Percentiles rank a stretch among this genome's conserved stretches.
Conservation (phyloP, 2,888 invertebrate genomes). For the Mesoligia furuncula region DNA sequence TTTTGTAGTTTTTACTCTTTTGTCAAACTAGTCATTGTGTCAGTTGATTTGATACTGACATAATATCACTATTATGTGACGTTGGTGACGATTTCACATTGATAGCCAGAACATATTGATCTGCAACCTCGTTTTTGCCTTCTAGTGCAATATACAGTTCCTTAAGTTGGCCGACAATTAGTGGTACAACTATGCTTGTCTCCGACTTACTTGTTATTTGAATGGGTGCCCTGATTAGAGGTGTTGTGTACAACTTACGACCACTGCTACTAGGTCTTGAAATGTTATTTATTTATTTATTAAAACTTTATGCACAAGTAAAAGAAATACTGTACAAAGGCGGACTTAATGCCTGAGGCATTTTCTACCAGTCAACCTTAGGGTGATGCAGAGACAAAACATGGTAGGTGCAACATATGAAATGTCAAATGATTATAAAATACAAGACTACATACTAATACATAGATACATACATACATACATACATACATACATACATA, state of each 20-base stretch:
- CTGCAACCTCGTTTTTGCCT: not conserved
- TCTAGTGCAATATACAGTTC: not conserved
- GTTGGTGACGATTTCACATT: not conserved
- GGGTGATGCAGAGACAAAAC: too few species aligned
- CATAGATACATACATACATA: too few species aligned
- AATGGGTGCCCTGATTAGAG: conserved; percentile 48
- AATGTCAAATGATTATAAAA: too few species aligned
- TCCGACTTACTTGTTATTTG: conserved; percentile 13
- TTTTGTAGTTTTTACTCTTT: not conserved
- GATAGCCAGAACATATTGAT: not conserved
- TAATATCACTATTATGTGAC: not conserved
- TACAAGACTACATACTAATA: too few species aligned
- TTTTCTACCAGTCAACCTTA: too few species aligned
- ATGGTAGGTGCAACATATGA: too few species aligned
- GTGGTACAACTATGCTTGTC: not conserved
- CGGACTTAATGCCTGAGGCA: too few species aligned
- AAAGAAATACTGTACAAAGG: too few species aligned
- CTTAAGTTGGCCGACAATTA: conserved; percentile 4
- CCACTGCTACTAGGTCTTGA: not conserved
- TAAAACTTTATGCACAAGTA: too few species aligned
- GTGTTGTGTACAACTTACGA: not conserved
- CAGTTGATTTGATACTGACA: not conserved
- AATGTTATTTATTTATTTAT: too few species aligned
- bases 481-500: too few species aligned
- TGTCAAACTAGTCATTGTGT: not conserved